Base-by-base conservation (phyloP, 1,140 invertebrate genomes). In the Brachionus rubens region DNA sequence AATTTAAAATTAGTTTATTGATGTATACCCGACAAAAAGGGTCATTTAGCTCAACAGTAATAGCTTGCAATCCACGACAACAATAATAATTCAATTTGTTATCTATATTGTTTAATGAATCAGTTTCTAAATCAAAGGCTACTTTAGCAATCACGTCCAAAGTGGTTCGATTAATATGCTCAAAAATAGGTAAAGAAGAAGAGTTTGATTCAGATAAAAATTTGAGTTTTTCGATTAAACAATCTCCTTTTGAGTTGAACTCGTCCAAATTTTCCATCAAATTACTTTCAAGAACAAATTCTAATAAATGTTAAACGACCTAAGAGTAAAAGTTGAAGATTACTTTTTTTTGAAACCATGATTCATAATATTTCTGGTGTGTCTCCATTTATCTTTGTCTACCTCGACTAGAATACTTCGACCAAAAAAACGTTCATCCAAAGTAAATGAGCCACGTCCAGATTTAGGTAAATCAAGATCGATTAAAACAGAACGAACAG, bases 141-240 rank as follows among this genome's bases (percentile, higher is more conserved):
- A 70, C 65, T 33, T 70, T 47, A 28, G 65, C 41, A 70, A 70
- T 70, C 7, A 70, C 16, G 6, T 70, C 65, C 16, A 70, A 48
- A 33, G 65, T 70, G 36, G 46, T 30, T 16, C 36, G 41, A 50
- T 70, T 70, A 6, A 70, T 14, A n/a, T 70, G 36, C 33, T 59
- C 19, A 28, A 59, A 59, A 12, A 70, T 36, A n/a, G 19, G n/a
- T 21, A 47, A 46, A 7, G 26, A 19, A 3, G 24, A 50, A 5
- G 48, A 19, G 14, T n/a, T 33, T 10, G 10, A 28, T 30, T 26
- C 9, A 33, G 26, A 24, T 12, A 48, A n/a, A 30, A 26, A 0
- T 14, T 14, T 28, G 5, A 70, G 40, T 28, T 43, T 2, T 3
- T 70, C 36, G 16, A 70, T 21, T 5, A 70, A 12, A 26, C 26